Conservation (phyloP, 64 coral and sea anemone genomes). For the Dendrophyllia cribrosa region DNA sequence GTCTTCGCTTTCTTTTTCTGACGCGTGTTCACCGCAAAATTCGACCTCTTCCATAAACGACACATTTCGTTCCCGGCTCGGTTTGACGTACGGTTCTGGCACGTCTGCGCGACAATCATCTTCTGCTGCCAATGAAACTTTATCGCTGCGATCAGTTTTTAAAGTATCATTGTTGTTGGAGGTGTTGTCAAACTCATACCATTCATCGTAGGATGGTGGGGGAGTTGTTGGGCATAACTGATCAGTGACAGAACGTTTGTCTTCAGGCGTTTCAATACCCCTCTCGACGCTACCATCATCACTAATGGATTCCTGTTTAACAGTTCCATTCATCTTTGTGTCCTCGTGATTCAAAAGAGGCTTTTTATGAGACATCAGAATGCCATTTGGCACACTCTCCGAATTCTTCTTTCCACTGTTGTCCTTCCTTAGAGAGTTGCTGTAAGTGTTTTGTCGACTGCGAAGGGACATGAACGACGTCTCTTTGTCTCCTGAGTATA, state of each 20-base stretch:
- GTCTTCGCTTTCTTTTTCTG: not conserved
- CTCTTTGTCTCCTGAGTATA: constrained; percentile 12
- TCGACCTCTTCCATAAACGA: constrained; percentile 3
- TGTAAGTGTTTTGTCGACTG: constrained; percentile 25
- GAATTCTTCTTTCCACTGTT: constrained; percentile 5
- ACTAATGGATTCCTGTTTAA: not conserved
- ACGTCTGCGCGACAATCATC: not conserved
- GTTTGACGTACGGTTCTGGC: not conserved
- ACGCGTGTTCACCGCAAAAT: constrained; percentile 7
- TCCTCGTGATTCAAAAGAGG: constrained; percentile 19
- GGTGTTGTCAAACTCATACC: not conserved
- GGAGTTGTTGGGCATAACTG: not conserved
- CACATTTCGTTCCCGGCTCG: not conserved
- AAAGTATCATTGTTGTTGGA: not conserved
- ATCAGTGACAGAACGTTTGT: constrained; percentile 3
- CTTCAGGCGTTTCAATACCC: constrained; percentile 38
- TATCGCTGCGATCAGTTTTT: not conserved
- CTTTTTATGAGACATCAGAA: not conserved
- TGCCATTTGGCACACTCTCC: constrained; percentile 29
- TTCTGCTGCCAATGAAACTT: not conserved
- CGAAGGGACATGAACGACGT: constrained; percentile 33
- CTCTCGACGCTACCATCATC: constrained; percentile 39
- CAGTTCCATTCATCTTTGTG: constrained; percentile 14
- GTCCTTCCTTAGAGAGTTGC: not conserved
- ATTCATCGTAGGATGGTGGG: constrained; percentile 24